Base-by-base conservation (phyloP, 2,113 vertebrate genomes). In the Cyphomyrus discorhynchus region DNA sequence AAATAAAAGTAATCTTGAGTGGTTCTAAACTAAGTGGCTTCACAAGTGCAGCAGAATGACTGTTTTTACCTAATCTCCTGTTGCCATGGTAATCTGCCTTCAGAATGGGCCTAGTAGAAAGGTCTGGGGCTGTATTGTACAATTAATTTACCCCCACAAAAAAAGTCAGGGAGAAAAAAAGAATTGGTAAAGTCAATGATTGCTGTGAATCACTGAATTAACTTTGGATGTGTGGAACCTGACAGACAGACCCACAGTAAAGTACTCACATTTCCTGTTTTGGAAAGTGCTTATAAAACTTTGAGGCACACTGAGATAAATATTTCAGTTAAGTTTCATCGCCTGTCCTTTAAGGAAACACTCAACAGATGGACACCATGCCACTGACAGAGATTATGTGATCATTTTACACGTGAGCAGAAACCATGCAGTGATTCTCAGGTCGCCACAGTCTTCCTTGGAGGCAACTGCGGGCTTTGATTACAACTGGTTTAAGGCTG, bases 71-170 rank as follows among this genome's bases (percentile, higher is more conserved):
- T 95, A 94, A 95, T 95, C 95, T 94, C 92, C 93, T 92, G 95
- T 96, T 96, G 95, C 96, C 94, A 96, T 96, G 95, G 95, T 94
- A 96, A 96, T 96, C 66, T 56, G 91, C 90, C 94, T 93, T 92
- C 94, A 91, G 88, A 93, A 93, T 91, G 53, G 83, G 89, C 90
- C 92, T 83, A 89, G 93, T 94, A 91, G 93, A 84, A 82, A 89
- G 91, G 91, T 92, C 93, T 86, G 92, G 89, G 91, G 91, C 74
- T 92, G 87, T 91, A 92, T 94, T 94, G 94, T 87, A 88, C 92
- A 89, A 91, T 89, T 93, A 94, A 95, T 95, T 93, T 93, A 92
- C 74, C 90, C 90, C 91, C 90, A 91, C 90, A 91, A 91, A 91
- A 91, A 92, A 91, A 89, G 80, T 91, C 6, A 58, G 90, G 35